phyloP scores from a whole-genome alignment of 2,888 invertebrate species.

The Polymixis lichenea region DNA sequence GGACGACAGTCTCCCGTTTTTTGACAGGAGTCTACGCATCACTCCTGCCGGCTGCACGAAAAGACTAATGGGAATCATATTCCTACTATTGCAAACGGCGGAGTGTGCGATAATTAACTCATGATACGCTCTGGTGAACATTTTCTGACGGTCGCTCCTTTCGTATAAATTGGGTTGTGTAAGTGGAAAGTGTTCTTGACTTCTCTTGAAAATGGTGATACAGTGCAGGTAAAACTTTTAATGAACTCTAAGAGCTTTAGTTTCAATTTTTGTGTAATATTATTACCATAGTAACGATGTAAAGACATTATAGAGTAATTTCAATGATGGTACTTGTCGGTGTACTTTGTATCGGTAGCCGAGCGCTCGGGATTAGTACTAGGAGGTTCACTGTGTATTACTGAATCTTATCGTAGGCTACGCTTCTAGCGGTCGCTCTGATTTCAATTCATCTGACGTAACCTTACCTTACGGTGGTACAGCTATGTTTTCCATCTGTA shows the following conservation, averaged over 20 bases:
- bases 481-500: constrained; percentile 78
- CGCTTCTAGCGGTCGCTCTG: constrained; percentile 86
- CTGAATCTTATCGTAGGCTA: constrained; percentile 78
- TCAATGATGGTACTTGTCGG: constrained; percentile 57
- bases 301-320: constrained; percentile 68
- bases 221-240: constrained; percentile 81
- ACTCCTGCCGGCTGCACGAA: constrained; percentile 83
- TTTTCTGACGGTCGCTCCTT: constrained; percentile 62
- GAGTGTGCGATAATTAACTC: constrained; percentile 79
- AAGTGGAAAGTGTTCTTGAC: constrained; percentile 75
- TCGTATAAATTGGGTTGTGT: constrained; percentile 73
- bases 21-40: constrained; percentile 81
- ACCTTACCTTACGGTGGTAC: constrained; percentile 79
- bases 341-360: constrained; percentile 63
- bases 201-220: constrained; percentile 80
- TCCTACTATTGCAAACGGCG: constrained; percentile 82
- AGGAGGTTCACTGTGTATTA: constrained; percentile 66
- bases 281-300: constrained; percentile 64
- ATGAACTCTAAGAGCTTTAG: constrained; percentile 85
- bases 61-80: constrained; percentile 86
- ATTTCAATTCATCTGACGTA: constrained; percentile 80
- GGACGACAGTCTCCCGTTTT: constrained; percentile 76
- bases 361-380: constrained; percentile 72
- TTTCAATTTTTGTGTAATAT: constrained; percentile 81
- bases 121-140: constrained; percentile 46